These are phyloP conservation scores for Epinephelus coioides DNA, from an alignment of 2,797 vertebrate species.

Conservation along the genomic window DNA sequence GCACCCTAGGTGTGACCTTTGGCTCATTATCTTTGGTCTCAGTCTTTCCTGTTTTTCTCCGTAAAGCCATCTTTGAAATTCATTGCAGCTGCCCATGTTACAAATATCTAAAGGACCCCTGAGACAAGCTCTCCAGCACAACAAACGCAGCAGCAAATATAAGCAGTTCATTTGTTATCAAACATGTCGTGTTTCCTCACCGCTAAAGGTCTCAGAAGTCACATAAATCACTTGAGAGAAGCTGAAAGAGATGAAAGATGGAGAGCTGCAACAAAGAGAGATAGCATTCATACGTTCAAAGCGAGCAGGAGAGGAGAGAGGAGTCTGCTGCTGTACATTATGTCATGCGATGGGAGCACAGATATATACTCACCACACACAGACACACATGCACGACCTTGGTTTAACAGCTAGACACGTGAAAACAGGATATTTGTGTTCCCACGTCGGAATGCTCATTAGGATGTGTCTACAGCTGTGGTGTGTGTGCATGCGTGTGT, in stretches of 20 bases:
- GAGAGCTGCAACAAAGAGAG: neutral
- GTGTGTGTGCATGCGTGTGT: constrained; percentile 44
- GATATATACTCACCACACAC: constrained; percentile 20
- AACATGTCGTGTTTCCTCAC: neutral
- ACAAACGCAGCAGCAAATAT: neutral
- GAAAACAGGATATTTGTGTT: constrained; percentile 80
- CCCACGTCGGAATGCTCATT: constrained; percentile 75
- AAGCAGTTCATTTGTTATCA: too few species aligned
- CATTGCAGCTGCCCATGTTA: neutral
- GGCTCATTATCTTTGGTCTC: neutral
- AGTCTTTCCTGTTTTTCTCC: neutral
- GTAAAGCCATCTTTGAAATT: neutral
- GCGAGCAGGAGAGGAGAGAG: neutral
- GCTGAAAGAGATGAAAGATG: neutral
- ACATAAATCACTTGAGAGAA: neutral
- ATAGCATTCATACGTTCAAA: neutral
- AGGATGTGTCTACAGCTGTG: constrained; percentile 76
- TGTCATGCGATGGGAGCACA: neutral
- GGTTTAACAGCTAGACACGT: constrained; percentile 46
- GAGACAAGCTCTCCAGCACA: neutral
- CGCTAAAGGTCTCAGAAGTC: neutral
- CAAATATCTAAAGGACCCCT: neutral
- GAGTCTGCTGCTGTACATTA: constrained; percentile 5
- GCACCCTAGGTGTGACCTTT: too few species aligned
- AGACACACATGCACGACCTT: constrained; percentile 35